phyloP scores from a whole-genome alignment of 35 echinoderm and acorn worm species.

The Ophioderma brevispina region DNA sequence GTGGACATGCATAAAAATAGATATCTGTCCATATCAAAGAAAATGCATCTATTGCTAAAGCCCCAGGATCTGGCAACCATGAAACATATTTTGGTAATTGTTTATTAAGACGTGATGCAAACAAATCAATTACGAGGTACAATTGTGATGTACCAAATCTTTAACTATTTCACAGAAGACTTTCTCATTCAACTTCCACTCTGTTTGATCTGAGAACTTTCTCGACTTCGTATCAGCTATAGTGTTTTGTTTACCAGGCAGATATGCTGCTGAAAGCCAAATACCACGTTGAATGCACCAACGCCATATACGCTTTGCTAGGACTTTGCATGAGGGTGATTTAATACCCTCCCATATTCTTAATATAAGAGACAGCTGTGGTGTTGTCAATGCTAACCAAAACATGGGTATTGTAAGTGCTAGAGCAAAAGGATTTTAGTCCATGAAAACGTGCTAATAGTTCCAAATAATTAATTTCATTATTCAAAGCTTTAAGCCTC shows the following conservation, averaged over 20 bases:
- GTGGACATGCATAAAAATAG: too few relatives aligned
- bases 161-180: too few relatives aligned
- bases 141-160: too few relatives aligned
- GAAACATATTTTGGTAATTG: too few relatives aligned
- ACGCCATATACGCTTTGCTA: conserved; percentile 21
- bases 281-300: conserved; percentile 48
- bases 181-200: conserved; percentile 61
- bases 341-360: conserved; percentile 10
- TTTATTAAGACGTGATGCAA: too few relatives aligned
- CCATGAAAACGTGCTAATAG: conserved; percentile 34
- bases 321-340: conserved; percentile 17
- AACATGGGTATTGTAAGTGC: background rate
- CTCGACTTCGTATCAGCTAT: conserved; percentile 41
- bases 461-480: conserved; percentile 40
- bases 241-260: conserved; percentile 47
- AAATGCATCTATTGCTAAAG: too few relatives aligned
- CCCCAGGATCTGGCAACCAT: too few relatives aligned
- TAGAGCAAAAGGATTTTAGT: conserved; percentile 13
- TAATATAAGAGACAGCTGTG: background rate
- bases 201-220: conserved; percentile 36
- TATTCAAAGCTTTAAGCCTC: background rate
- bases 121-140: too few relatives aligned
- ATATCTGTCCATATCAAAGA: too few relatives aligned
- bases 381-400: background rate
- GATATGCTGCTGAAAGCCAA: conserved; percentile 21